Base-by-base conservation (phyloP, 2,888 invertebrate species). In the Corythucha ciliata region DNA sequence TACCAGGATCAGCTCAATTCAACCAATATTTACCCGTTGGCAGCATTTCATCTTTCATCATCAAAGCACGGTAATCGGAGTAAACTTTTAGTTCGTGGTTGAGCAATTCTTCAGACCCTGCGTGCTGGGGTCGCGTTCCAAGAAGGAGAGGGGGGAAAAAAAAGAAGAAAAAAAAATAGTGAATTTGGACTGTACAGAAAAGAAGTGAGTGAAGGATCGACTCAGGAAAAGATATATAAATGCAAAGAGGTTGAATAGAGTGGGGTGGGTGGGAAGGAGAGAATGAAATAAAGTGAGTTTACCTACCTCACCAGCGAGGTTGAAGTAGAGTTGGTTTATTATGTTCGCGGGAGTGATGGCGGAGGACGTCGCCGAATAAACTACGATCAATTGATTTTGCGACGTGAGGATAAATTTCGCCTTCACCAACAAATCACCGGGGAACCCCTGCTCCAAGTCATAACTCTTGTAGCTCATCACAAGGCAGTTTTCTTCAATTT, bases 371-470 rank as follows among this genome's bases (percentile, higher is more conserved):
- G 56, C 56, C 5, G 40, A 41, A 25, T 46, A 47, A 6, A 36
- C 42, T 1, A 56, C 39, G 14, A 37, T 51, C n/a, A 56, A 21
- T 22, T 56, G 53, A 20, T 50, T 53, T 3, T 29, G 21, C 16
- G 27, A 27, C 1, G 53, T 56, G 10, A 56, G 44, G 22, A 49
- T 48, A 21, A 53, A 56, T 18, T 34, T 44, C 12, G 46, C 56
- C 12, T 33, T 42, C 18, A 53, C 41, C 41, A 37, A 27, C n/a
- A 56, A 36, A 39, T 36, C 45, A 1, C 53, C 56, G 7, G 56
- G 56, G 26, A 53, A 56, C n/a, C 56, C 56, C 25, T 56, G 47
- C 39, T 56, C 56, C 5, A 53, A 25, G 16, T 56, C 53, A 16
- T 47, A 45, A 42, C 56, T 56, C 2, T 40, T 41, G 33, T 53